Conservation (phyloP, 2,888 invertebrate genomes). For the Rhamphomyia laevipes region DNA sequence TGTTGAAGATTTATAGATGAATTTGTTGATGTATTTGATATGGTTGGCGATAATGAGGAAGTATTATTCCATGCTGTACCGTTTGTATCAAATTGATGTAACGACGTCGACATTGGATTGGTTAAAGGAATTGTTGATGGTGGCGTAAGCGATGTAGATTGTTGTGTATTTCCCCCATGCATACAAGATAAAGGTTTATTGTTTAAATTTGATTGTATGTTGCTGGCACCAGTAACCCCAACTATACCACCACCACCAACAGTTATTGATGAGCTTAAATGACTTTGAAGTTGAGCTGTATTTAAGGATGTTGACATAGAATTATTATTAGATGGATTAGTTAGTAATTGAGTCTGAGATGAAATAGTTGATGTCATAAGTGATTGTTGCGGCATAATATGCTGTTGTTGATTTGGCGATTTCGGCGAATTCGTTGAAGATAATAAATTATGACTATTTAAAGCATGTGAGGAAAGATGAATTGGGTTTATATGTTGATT, state of each 20-base stretch:
- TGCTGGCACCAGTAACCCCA: constrained; percentile 14
- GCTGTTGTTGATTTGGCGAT: constrained; percentile 35
- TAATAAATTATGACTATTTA: constrained; percentile 39
- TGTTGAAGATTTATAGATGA: constrained; percentile 20
- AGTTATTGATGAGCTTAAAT: constrained; percentile 20
- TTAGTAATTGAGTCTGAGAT: constrained; percentile 20
- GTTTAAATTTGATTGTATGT: neutral
- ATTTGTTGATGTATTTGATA: constrained; percentile 20
- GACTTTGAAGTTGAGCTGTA: constrained; percentile 25
- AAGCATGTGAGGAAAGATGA: constrained; percentile 37
- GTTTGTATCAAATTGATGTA: constrained; percentile 34
- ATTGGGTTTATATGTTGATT: constrained; percentile 29
- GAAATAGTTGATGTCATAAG: constrained; percentile 14
- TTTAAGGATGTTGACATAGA: constrained; percentile 37
- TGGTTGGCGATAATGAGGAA: constrained; percentile 22
- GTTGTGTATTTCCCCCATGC: constrained; percentile 12
- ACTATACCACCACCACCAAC: constrained; percentile 13
- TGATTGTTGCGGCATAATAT: constrained; percentile 21
- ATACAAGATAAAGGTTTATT: constrained; percentile 9
- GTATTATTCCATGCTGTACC: constrained; percentile 23
- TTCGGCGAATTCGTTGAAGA: constrained; percentile 36
- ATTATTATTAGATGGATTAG: constrained; percentile 29
- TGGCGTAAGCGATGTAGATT: constrained; percentile 14
- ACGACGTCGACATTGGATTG: constrained; percentile 34
- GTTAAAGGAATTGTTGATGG: constrained; percentile 17